phyloP scores from a whole-genome alignment of 2,113 vertebrate species.

The Shinisaurus crocodilurus region DNA sequence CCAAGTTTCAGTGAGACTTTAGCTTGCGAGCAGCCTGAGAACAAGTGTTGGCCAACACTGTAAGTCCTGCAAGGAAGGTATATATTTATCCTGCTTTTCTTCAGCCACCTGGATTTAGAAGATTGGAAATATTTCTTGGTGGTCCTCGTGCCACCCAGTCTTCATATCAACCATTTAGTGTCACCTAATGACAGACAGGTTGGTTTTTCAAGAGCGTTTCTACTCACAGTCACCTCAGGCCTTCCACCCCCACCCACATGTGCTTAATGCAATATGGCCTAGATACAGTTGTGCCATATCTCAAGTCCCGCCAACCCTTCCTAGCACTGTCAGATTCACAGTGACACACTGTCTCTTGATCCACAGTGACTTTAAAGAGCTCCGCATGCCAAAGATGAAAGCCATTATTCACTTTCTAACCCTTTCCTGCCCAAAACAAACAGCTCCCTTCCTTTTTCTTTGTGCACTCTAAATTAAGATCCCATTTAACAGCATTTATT shows the following conservation, averaged over 20 bases:
- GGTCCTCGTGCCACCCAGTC: neutral
- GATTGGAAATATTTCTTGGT: neutral
- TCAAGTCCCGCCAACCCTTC: neutral
- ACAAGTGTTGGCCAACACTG: neutral
- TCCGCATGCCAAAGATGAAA: neutral
- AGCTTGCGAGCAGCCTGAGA: neutral
- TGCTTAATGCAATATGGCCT: neutral
- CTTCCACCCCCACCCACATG: too few relatives aligned
- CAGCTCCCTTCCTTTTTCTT: neutral
- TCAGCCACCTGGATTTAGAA: neutral
- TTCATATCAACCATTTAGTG: neutral
- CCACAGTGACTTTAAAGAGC: neutral
- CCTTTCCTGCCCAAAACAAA: neutral
- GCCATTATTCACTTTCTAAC: neutral
- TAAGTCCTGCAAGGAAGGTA: neutral
- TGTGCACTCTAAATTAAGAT: neutral
- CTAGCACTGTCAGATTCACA: neutral
- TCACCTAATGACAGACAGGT: neutral
- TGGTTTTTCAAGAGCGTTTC: neutral
- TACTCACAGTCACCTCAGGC: neutral
- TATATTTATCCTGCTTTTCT: neutral
- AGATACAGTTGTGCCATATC: neutral
- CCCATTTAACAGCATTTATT: too few relatives aligned
- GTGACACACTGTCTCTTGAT: neutral
- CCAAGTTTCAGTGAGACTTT: neutral